Conservation (phyloP, 2,113 vertebrate species). For the Actinemys pallida region DNA sequence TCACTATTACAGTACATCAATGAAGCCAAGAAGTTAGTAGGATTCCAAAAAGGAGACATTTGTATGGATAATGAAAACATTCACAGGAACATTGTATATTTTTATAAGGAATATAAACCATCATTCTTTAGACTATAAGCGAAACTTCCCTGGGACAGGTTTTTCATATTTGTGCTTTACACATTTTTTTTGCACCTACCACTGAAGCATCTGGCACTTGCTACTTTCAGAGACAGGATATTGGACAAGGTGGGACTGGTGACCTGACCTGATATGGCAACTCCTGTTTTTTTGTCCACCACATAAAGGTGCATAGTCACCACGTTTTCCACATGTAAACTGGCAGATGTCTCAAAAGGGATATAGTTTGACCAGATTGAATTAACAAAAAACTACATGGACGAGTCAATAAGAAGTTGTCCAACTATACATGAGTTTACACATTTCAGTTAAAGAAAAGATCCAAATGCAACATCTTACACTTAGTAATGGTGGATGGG, state of each 20-base stretch:
- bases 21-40: neutral
- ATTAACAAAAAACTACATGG: neutral
- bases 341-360: rapidly evolving
- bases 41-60: neutral
- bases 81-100: neutral
- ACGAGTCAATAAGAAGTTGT: neutral
- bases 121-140: neutral
- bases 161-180: neutral
- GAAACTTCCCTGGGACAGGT: neutral
- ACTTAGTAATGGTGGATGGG: neutral
- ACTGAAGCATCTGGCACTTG: neutral
- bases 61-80: neutral
- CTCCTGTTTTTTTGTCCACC: neutral
- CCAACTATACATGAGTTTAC: rapidly evolving
- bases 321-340: neutral
- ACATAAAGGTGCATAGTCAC: neutral
- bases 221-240: neutral
- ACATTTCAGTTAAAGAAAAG: neutral
- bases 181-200: rapidly evolving
- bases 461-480: neutral
- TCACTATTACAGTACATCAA: rapidly evolving
- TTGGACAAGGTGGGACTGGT: rapidly evolving
- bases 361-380: neutral
- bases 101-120: neutral
- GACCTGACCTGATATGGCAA: neutral